Evolutionary conservation across 2,113 vertebrate species (phyloP).

Genomic region (Caracal caracal): DNA sequence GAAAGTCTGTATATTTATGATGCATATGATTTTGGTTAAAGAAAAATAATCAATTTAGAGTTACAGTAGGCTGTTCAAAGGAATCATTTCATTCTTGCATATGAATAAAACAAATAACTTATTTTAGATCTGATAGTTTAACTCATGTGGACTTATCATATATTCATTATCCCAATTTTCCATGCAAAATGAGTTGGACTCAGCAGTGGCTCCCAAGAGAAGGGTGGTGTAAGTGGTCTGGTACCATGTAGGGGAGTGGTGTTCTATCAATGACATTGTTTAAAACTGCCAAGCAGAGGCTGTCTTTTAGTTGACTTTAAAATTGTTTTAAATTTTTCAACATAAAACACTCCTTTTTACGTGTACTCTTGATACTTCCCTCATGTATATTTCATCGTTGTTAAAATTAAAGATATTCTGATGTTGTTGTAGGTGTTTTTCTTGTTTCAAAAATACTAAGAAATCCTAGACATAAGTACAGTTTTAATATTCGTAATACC

Average conservation of each 20-base stretch:
- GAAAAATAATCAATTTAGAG: conserved; percentile 48
- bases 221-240: not conserved
- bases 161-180: not conserved
- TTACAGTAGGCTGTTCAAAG: conserved; percentile 45
- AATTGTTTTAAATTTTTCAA: not conserved
- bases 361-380: fast-evolving
- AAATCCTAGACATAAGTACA: not conserved
- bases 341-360: not conserved
- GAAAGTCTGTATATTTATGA: conserved; percentile 65
- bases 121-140: not conserved
- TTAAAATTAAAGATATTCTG: not conserved
- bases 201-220: not conserved
- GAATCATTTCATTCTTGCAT: not conserved
- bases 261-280: not conserved
- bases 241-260: not conserved
- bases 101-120: conserved; percentile 5
- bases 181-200: not conserved
- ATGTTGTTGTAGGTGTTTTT: not conserved
- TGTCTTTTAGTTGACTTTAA: not conserved
- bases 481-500: not conserved
- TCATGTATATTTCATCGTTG: not conserved
- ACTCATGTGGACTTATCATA: not conserved
- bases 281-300: not conserved
- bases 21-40: conserved; percentile 48
- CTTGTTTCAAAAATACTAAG: not conserved